Conservation (phyloP, 2,888 invertebrate genomes). For the Drosophila niveifrons region DNA sequence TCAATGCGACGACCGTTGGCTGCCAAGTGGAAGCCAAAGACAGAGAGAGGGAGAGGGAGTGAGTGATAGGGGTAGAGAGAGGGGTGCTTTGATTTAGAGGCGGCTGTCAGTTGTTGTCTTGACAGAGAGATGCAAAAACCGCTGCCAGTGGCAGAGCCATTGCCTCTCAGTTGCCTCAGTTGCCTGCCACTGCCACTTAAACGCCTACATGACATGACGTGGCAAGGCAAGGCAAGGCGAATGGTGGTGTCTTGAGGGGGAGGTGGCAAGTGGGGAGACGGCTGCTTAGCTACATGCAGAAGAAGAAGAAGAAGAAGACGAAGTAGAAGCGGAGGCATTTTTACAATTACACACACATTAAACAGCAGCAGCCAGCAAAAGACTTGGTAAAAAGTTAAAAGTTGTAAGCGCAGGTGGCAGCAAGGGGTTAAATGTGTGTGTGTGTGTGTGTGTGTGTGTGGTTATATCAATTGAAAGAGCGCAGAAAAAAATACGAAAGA, state of each 20-base stretch:
- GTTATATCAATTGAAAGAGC: slow-evolving; percentile 40
- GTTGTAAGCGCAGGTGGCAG: slow-evolving; percentile 26
- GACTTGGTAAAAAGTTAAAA: slow-evolving; percentile 47
- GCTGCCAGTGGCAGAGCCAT: slow-evolving; percentile 16
- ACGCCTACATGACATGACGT: slow-evolving; percentile 69
- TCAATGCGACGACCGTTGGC: slow-evolving; percentile 74
- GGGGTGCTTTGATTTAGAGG: slow-evolving; percentile 59
- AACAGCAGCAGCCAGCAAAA: slow-evolving; percentile 43
- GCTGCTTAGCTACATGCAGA: slow-evolving; percentile 27
- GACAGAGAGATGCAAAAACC: slow-evolving; percentile 30
- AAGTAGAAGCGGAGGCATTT: slow-evolving; percentile 57
- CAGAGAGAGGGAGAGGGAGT: not conserved
- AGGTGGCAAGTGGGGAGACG: not conserved
- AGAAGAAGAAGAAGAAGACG: no score
- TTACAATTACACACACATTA: slow-evolving; percentile 83
- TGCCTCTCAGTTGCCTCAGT: slow-evolving; percentile 9
- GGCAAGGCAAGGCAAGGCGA: slow-evolving; percentile 19
- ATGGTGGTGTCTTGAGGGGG: slow-evolving; percentile 7
- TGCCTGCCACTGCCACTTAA: slow-evolving; percentile 57
- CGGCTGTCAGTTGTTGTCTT: slow-evolving; percentile 58
- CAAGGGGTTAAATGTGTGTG: slow-evolving; percentile 38
- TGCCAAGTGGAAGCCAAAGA: slow-evolving; percentile 28
- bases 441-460: slow-evolving; percentile 19
- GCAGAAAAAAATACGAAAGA: slow-evolving; percentile 13
- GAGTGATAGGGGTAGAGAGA: not conserved